phyloP scores from a whole-genome alignment of 2,797 vertebrate species.

The Cuculus canorus region DNA sequence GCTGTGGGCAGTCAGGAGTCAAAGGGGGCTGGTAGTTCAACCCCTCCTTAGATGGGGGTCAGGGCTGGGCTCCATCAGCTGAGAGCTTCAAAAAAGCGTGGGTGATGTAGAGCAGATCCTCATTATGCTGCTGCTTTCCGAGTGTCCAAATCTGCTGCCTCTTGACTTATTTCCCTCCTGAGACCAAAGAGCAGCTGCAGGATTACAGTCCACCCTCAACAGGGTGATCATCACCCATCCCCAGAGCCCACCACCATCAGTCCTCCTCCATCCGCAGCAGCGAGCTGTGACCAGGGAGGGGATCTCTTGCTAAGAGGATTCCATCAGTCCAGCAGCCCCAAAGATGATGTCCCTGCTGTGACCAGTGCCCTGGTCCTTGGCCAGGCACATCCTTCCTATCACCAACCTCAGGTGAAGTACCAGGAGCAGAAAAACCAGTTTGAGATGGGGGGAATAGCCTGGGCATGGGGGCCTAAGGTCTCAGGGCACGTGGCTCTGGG shows the following conservation, averaged over 20 bases:
- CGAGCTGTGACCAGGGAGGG: fast-evolving
- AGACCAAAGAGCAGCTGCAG: background rate
- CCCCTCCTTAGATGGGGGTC: background rate
- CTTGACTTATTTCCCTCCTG: background rate
- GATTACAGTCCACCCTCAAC: background rate
- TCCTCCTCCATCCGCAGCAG: background rate
- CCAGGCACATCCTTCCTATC: background rate
- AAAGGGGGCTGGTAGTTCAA: background rate
- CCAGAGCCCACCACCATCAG: background rate
- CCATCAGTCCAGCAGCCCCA: fast-evolving
- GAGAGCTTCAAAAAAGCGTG: background rate
- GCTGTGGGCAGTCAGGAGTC: background rate
- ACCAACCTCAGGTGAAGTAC: background rate
- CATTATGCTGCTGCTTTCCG: fast-evolving
- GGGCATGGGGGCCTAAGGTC: too few relatives aligned
- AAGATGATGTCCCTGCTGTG: background rate
- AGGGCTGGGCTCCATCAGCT: background rate
- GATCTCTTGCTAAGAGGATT: background rate
- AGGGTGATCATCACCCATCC: background rate
- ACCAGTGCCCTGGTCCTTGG: fast-evolving
- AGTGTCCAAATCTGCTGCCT: background rate
- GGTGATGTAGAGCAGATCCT: background rate
- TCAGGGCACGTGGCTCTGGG: background rate
- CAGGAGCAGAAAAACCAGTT: background rate
- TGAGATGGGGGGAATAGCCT: background rate